Evolutionary conservation across 2,797 vertebrate genomes (phyloP).

Genomic region (Melanogrammus aeglefinus): DNA sequence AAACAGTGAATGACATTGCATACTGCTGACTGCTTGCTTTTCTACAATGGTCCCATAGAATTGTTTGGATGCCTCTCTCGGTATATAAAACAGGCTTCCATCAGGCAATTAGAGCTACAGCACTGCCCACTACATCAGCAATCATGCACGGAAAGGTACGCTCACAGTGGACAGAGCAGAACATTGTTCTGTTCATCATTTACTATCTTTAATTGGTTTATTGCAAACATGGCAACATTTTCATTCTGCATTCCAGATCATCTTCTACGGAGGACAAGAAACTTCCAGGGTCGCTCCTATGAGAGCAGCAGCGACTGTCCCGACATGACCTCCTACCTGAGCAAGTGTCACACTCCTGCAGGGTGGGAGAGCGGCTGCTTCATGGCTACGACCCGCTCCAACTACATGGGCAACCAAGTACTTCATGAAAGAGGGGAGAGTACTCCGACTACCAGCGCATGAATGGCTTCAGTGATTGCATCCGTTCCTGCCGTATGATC

Average conservation of each 20-base stretch:
- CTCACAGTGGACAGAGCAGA: background rate
- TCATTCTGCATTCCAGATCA: constrained; percentile 57
- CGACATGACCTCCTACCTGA: constrained; percentile 65
- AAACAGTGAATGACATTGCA: constrained; percentile 24
- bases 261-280: constrained; percentile 77
- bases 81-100: constrained; percentile 64
- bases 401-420: constrained; percentile 74
- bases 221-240: background rate
- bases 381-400: constrained; percentile 70
- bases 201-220: background rate
- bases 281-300: constrained; percentile 69
- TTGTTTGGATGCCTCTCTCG: constrained; percentile 46
- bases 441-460: constrained; percentile 73
- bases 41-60: constrained; percentile 52
- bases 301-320: constrained; percentile 72
- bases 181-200: background rate
- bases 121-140: constrained; percentile 41
- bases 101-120: constrained; percentile 43
- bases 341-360: constrained; percentile 24
- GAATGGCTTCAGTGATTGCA: constrained; percentile 70
- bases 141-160: constrained; percentile 58
- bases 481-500: constrained; percentile 70
- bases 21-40: constrained; percentile 44
- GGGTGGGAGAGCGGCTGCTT: constrained; percentile 71
- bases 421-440: constrained; percentile 68